Evolutionary conservation across 1,140 invertebrate genomes (phyloP), one percentile per base, ranked within the genome.

Genomic region (Pissodes strobi): DNA sequence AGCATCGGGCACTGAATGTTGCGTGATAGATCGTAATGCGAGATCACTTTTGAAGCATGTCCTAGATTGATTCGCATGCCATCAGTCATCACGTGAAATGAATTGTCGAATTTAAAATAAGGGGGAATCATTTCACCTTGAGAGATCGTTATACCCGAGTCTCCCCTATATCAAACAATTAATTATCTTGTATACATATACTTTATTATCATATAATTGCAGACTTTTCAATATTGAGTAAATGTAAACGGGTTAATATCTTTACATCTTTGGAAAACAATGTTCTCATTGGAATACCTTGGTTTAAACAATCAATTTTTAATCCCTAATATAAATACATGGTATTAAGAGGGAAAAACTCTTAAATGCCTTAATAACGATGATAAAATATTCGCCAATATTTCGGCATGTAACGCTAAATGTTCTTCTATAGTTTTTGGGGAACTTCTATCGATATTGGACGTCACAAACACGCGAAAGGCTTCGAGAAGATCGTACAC

Each of bases 401-500:
- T 86, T 69, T 92, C 92, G 0, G 92, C 92, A 73, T 91, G 86
- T 30, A 87, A 79, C 60, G 87, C 86, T 61, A 88, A 73, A 64
- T 87, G 85, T 8, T 86, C 86, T 66, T 86, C 85, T 2, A 85
- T 78, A 73, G 79, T 56, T 64, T 78, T 73, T 80, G 78, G 71
- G 69, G 71, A 74, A 73, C 77, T 62, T 65, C 74, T 69, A 68
- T 82, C 82, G 66, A 87, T 85, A 67, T 87, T 82, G 4, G 86
- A 83, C 8, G 85, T 84, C 10, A 86, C 85, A 53, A 85, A 78
- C 74, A 86, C 84, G 30, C 86, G 87, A 74, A 90, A 93, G 13
- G 89, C 88, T n/a, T 88, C 86, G 0, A 89, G 86, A 18, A 93
- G 89, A 74, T 91, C 89, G 69, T 88, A 86, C 0, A 94, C 88